These are phyloP conservation scores for Drosophila hawaiiensis DNA, from an alignment of 2,888 invertebrate species.

Conservation along the genomic window DNA sequence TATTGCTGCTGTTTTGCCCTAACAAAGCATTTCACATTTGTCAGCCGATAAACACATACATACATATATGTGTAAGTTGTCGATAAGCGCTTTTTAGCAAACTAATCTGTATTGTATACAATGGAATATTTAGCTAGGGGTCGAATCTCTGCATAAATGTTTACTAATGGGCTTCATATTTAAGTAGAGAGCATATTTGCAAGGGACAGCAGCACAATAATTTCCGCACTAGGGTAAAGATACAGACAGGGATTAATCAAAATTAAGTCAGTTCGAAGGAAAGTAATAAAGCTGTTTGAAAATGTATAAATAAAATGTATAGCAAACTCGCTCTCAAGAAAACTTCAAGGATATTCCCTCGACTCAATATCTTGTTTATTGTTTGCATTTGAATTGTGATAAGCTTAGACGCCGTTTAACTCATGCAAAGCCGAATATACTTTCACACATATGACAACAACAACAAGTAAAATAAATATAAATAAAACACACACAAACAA, in stretches of 20 bases:
- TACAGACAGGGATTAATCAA: background rate
- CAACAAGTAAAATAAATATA: background rate
- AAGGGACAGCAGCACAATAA: background rate
- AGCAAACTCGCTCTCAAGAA: background rate
- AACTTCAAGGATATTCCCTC: background rate
- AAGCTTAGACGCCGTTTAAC: slow-evolving; percentile 7
- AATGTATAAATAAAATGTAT: no score
- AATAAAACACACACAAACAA: background rate
- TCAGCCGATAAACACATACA: slow-evolving; percentile 11
- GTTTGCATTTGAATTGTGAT: slow-evolving; percentile 10
- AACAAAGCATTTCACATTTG: slow-evolving; percentile 11
- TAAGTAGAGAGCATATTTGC: background rate
- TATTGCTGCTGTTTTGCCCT: slow-evolving; percentile 1
- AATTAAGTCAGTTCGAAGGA: background rate
- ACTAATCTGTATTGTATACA: slow-evolving; percentile 17
- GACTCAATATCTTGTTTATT: slow-evolving; percentile 14
- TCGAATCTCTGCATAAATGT: background rate
- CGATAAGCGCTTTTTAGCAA: slow-evolving; percentile 23
- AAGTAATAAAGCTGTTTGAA: background rate
- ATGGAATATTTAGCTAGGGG: background rate
- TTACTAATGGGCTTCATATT: background rate
- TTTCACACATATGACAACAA: slow-evolving; percentile 18
- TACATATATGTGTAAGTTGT: background rate
- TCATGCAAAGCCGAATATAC: slow-evolving; percentile 17
- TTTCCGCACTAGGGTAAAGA: background rate